phyloP scores from a whole-genome alignment of 2,113 vertebrate species.

The Saccopteryx bilineata region DNA sequence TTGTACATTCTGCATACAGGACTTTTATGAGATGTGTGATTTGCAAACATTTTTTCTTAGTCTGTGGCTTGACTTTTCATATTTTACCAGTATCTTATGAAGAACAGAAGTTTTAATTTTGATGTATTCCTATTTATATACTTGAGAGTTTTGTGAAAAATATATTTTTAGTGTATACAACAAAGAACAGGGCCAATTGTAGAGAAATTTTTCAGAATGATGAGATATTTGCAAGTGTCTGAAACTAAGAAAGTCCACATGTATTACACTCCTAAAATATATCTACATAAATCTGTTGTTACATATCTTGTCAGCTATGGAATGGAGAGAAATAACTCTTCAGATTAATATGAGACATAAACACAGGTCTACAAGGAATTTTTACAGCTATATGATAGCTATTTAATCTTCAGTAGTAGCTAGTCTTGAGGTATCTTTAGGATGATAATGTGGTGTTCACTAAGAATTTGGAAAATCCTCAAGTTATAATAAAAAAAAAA shows the following conservation, averaged over 20 bases:
- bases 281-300: not conserved
- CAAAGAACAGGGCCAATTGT: not conserved
- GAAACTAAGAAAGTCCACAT: not conserved
- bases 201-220: constrained; percentile 37
- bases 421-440: not conserved
- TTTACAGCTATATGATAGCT: not conserved
- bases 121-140: not conserved
- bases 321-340: not conserved
- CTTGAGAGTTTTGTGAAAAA: not conserved
- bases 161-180: not conserved
- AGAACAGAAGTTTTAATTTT: not conserved
- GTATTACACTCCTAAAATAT: not conserved
- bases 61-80: not conserved
- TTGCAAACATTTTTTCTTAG: not conserved
- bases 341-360: constrained; percentile 1
- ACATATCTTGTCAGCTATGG: not conserved
- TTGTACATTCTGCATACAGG: not conserved
- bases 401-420: not conserved
- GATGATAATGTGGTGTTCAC: not conserved
- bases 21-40: not conserved
- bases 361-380: not conserved
- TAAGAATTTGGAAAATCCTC: not conserved
- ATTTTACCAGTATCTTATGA: not conserved
- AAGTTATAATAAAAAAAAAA: not conserved
- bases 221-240: not conserved